Percentiles rank a stretch among this genome's conserved stretches.
phyloP scores from a whole-genome alignment of 2,888 invertebrate genomes.

The Tubulanus polymorphus region DNA sequence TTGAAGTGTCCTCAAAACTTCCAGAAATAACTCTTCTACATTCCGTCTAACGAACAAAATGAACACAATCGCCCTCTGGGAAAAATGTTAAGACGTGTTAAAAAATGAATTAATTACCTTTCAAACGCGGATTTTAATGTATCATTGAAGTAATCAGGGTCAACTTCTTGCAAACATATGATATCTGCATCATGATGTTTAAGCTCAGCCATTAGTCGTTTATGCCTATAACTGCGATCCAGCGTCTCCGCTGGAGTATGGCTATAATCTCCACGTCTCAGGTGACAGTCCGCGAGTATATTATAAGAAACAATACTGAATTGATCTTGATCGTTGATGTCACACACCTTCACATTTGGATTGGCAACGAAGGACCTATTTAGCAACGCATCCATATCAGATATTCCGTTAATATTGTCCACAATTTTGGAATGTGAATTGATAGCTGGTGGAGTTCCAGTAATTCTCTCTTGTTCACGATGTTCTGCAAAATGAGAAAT shows the following conservation, averaged over 20 bases:
- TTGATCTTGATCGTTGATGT: constrained; percentile 25
- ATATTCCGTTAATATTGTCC: neutral
- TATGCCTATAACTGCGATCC: constrained; percentile 33
- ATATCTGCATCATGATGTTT: constrained; percentile 42
- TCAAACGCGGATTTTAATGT: constrained; percentile 30
- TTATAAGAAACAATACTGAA: constrained; percentile 49
- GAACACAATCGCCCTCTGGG: too few relatives aligned
- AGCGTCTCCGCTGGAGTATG: constrained; percentile 32
- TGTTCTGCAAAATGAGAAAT: too few relatives aligned
- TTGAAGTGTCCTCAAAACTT: too few relatives aligned
- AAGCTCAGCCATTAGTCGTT: constrained; percentile 39
- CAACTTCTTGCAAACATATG: constrained; percentile 51
- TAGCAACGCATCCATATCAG: constrained; percentile 18
- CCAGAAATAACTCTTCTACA: too few relatives aligned
- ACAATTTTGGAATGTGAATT: neutral
- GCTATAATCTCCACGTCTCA: constrained; percentile 28
- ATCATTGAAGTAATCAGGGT: constrained; percentile 30
- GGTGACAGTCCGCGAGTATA: constrained; percentile 48
- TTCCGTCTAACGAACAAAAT: too few relatives aligned
- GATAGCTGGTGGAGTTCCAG: too few relatives aligned
- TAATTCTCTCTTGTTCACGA: too few relatives aligned
- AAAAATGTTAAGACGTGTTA: too few relatives aligned
- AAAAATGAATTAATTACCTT: constrained; percentile 28
- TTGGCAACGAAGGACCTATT: constrained; percentile 31
- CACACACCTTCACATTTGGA: constrained; percentile 20